Evolutionary conservation across 2,888 invertebrate genomes (phyloP), one percentile per base, ranked within the genome.

Genomic region (Phyto melanocephala): DNA sequence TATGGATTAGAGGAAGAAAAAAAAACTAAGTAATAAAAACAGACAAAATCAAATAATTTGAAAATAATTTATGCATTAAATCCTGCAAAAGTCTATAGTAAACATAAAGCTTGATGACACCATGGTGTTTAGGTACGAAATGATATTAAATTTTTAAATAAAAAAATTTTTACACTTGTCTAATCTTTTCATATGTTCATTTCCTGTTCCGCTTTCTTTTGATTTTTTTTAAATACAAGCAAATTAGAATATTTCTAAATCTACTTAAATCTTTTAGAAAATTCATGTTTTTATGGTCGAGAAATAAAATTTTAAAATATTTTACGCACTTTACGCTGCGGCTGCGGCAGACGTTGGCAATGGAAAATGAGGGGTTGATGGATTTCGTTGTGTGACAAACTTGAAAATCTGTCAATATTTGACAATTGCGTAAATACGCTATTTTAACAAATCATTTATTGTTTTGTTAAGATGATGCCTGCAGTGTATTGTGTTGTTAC

Each of bases 401-500:
- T 81, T 81, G 62, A 78, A 78, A 81, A 74, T 81, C 78, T 81
- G 78, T 74, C 81, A 81, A 78, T 81, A 81, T 81, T 81, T 77
- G 37, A 56, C 71, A 74, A 65, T 67, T 50, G 33, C 62, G 35
- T 67, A 67, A 75, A 75, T 75, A 63, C 54, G 77, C 62, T 70
- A 70, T 70, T 77, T 77, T 77, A 70, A 62, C 63, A 78, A 78
- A 71, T 71, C 70, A 78, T 71, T 72, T 74, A 80, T 67, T 80
- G 79, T 80, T 67, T 74, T 80, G 72, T 80, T 74, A 60, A 74
- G 72, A 54, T 67, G 54, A 17, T 78, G 74, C 82, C 79, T 75
- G 75, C 47, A 76, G 82, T 79, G 75, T 82, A 54, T 68, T 67
- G 33, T 79, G 58, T 75, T 75, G 45, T 86, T 80, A 78, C 84